Evolutionary conservation across 2,888 invertebrate species (phyloP), one percentile per base, ranked within the genome.

Genomic region (Eilema depressum): DNA sequence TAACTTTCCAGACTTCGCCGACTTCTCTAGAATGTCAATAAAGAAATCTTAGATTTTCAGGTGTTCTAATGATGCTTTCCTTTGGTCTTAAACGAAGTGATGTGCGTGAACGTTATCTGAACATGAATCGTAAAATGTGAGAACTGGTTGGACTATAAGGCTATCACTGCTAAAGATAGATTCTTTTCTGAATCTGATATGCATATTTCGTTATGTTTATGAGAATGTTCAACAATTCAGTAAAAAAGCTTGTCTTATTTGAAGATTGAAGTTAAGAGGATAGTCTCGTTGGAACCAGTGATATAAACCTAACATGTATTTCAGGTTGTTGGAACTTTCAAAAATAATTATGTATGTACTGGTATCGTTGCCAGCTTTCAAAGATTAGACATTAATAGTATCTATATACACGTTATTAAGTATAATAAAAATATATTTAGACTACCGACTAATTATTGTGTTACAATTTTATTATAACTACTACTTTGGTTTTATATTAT

Each of bases 401-500:
- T 8, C 53, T 53, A 47, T 47, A 1, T 47, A n/a, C 20, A 47
- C 20, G 20, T 41, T 41, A 17, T 11, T 14, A 41, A 17, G 41
- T 53, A 53, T 53, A 53, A 20, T 53, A 53, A 53, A n/a, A 53
- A 53, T 53, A 53, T 47, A 47, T 47, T 47, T 20, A 47, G 47
- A 47, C 20, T 53, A 53, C 10, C n/a, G n/a, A 20, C 53, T 53
- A 53, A 53, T 53, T 53, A 53, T 53, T 53, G 53, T 53, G 53
- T 53, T 53, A 53, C 53, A 53, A 53, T 53, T 53, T 53, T n/a
- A 53, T 53, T n/a, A 53, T 53, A 53, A 53, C n/a, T 53, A 53
- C n/a, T 53, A n/a, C 10, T 53, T 53, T 53, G n/a, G n/a, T 10
- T 41, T 41, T 11, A 37, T 14, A 14, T 14, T 37, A 47, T 53